These are phyloP conservation scores for Ateles fusciceps DNA, from an alignment of 2,797 vertebrate species.

Conservation along the genomic window DNA sequence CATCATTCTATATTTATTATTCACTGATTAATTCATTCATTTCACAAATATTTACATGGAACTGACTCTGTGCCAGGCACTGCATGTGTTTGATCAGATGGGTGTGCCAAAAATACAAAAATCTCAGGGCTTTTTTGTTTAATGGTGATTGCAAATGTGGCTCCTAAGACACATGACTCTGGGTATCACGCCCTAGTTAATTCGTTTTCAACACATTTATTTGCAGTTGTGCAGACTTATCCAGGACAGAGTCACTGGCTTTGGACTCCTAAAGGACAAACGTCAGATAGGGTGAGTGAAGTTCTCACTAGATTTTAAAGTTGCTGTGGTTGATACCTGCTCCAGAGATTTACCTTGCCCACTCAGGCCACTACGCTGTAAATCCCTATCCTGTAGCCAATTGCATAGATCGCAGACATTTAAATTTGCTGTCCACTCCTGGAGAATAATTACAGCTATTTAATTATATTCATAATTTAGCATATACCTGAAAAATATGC, in stretches of 20 bases:
- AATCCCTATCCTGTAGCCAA: conserved; percentile 80
- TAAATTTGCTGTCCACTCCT: conserved; percentile 84
- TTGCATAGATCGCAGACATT: conserved; percentile 81
- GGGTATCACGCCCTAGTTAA: neutral
- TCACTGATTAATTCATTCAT: neutral
- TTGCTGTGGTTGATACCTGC: conserved; percentile 65
- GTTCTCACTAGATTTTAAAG: conserved; percentile 71
- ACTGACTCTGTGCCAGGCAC: neutral
- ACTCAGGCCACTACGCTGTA: conserved; percentile 59
- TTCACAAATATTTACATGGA: conserved; percentile 2
- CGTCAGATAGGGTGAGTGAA: conserved; percentile 45
- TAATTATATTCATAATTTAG: conserved; percentile 90
- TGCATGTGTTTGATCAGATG: neutral
- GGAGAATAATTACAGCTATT: conserved; percentile 88
- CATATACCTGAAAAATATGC: conserved; percentile 86
- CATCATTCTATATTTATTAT: neutral
- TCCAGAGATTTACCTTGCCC: conserved; percentile 69
- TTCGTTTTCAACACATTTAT: neutral
- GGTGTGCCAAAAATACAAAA: neutral
- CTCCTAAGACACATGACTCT: neutral
- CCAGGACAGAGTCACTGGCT: neutral
- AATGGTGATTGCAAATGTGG: neutral
- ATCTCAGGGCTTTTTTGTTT: neutral
- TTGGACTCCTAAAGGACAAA: neutral
- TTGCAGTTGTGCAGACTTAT: neutral